A percentile compares a stretch with the other conserved stretches of the same genome.
phyloP scores from a whole-genome alignment of 2,113 vertebrate species.

The Prolemur simus region DNA sequence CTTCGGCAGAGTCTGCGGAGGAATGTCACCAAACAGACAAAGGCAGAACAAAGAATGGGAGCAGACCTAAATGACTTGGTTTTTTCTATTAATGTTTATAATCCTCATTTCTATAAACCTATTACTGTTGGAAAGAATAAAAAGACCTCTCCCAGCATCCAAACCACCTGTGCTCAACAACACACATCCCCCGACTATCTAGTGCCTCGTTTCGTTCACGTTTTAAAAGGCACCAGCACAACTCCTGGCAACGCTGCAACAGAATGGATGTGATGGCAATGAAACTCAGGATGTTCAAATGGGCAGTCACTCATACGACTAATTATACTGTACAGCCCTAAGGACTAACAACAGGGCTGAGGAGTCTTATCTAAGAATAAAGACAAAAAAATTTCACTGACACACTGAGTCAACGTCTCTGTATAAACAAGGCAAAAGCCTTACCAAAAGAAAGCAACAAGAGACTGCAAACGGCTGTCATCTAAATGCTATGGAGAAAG shows the following conservation, averaged over 20 bases:
- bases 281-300: not conserved
- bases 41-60: not conserved
- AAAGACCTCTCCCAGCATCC: fast-evolving
- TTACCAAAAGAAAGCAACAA: not conserved
- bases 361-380: not conserved
- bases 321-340: not conserved
- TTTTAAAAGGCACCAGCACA: not conserved
- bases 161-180: not conserved
- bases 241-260: not conserved
- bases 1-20: fast-evolving
- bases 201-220: not conserved
- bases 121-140: not conserved
- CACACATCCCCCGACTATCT: fast-evolving
- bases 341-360: not conserved
- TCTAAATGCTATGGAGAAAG: not conserved
- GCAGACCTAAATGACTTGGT: too few relatives aligned
- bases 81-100: not conserved
- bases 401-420: not conserved
- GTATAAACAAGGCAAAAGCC: too few relatives aligned
- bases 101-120: not conserved
- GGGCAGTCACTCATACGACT: not conserved
- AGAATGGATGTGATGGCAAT: not conserved
- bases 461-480: not conserved
- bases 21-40: not conserved
- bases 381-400: not conserved